Evolutionary conservation across 2,888 invertebrate genomes (phyloP), one percentile per base, ranked within the genome.

Genomic region (Spialia ferax): DNA sequence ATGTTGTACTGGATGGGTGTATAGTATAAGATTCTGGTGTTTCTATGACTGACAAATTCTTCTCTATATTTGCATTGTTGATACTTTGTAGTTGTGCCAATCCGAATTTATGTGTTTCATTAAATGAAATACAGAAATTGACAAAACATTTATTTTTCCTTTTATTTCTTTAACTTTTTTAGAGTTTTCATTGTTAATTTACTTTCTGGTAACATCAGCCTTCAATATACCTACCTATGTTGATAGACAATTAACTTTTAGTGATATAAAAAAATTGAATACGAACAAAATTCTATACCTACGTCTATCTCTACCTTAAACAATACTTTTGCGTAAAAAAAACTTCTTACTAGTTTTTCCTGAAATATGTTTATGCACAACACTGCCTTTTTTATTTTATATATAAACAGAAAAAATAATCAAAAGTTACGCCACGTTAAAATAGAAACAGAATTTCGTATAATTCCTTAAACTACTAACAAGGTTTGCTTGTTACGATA

Each of bases 81-180:
- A 85, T 86, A 86, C 80, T 83, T 86, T 85, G 85, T 91, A 89
- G 91, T 89, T 90, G 91, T 92, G 92, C 90, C 92, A 92, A 92
- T 86, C 92, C 92, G 92, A 92, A 92, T 92, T 92, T 92, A 77
- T 85, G 88, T 90, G 82, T 91, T 91, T 89, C 91, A 92, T 91
- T 81, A 88, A 91, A 91, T 91, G 91, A 77, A 88, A 87, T 87
- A 81, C 82, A 83, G 76, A 68, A 74, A 78, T 70, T 67, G 60
- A 66, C 60, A 45, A 54, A 63, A 54, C 1, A 26, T 55, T 52
- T 42, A 54, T 18, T 60, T 52, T 56, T 54, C 54, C 20, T 59
- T 65, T 60, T 42, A 52, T 52, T 35, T 52, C 29, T 59, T 52
- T 54, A 26, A 56, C 20, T 4, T 35, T 29, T 55, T 10, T 18